A percentile compares a stretch with the other conserved stretches of the same genome.
Evolutionary conservation across 2,113 vertebrate species (phyloP).

Genomic region (Cebidichthys violaceus): DNA sequence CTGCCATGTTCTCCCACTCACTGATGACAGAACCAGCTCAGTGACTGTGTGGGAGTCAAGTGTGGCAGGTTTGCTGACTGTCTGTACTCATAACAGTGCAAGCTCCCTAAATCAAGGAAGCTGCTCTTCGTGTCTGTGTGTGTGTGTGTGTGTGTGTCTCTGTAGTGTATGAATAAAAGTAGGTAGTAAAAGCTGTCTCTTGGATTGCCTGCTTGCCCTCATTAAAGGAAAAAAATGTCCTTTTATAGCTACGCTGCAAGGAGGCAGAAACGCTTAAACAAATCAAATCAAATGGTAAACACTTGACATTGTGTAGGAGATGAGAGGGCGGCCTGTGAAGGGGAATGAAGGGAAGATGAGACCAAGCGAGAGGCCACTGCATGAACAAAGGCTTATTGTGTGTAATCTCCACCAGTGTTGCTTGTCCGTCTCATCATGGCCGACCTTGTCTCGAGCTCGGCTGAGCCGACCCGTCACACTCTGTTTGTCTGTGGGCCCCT

Average conservation of each 20-base stretch:
- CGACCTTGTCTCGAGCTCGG: slow-evolving; percentile 69
- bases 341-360: slow-evolving; percentile 32
- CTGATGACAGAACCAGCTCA: slow-evolving; percentile 62
- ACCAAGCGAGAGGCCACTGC: slow-evolving; percentile 22
- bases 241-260: neutral
- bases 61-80: slow-evolving; percentile 54
- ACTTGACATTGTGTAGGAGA: slow-evolving; percentile 39
- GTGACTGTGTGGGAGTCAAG: slow-evolving; percentile 66
- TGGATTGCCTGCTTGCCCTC: slow-evolving; percentile 14
- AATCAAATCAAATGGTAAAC: slow-evolving; percentile 38
- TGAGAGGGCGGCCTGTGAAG: slow-evolving; percentile 21
- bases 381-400: slow-evolving; percentile 51
- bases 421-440: slow-evolving; percentile 62
- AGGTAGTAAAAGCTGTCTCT: slow-evolving; percentile 29
- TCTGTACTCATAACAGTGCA: slow-evolving; percentile 43
- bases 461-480: slow-evolving; percentile 57
- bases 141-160: neutral
- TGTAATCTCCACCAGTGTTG: slow-evolving; percentile 55
- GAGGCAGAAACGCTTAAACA: slow-evolving; percentile 43
- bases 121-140: slow-evolving; percentile 13
- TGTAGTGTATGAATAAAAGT: slow-evolving; percentile 22
- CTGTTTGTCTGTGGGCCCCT: slow-evolving; percentile 40
- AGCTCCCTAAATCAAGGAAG: slow-evolving; percentile 52
- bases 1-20: slow-evolving; percentile 65
- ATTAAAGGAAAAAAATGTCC: slow-evolving; percentile 27